These are phyloP conservation scores for Montifringilla adamsi DNA, from an alignment of 2,113 vertebrate genomes.

Conservation along the genomic window DNA sequence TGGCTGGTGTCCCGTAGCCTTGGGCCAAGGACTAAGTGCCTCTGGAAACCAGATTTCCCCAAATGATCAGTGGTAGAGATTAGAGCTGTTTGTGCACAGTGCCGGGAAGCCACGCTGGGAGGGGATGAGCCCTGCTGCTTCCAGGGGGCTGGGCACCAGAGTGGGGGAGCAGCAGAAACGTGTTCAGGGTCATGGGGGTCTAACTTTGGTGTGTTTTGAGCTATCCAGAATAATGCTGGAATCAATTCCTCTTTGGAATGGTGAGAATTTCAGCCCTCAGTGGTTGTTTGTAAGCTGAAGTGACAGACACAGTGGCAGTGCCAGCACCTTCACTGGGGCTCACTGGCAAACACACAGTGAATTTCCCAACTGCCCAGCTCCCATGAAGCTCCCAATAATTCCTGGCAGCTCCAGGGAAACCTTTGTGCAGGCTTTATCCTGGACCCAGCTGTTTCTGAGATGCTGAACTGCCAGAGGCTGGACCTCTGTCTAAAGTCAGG, in stretches of 20 bases:
- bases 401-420: neutral
- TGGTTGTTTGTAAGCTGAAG: neutral
- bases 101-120: slow-evolving; percentile 11
- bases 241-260: neutral
- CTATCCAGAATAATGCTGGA: neutral
- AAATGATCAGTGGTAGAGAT: neutral
- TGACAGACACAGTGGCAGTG: neutral
- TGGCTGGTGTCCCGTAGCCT: neutral
- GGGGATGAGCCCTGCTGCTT: neutral
- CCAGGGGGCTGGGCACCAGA: too few species aligned
- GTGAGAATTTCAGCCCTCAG: neutral
- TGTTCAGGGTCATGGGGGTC: neutral
- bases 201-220: neutral
- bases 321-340: neutral
- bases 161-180: neutral
- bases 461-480: neutral
- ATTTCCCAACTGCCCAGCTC: neutral
- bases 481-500: neutral
- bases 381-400: neutral
- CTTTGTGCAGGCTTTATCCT: neutral
- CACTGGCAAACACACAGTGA: neutral
- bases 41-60: slow-evolving; percentile 34
- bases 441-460: neutral
- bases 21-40: slow-evolving; percentile 43
- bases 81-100: neutral